Evolutionary conservation across 2,888 invertebrate species (phyloP).

Genomic region (Penaeus monodon): DNA sequence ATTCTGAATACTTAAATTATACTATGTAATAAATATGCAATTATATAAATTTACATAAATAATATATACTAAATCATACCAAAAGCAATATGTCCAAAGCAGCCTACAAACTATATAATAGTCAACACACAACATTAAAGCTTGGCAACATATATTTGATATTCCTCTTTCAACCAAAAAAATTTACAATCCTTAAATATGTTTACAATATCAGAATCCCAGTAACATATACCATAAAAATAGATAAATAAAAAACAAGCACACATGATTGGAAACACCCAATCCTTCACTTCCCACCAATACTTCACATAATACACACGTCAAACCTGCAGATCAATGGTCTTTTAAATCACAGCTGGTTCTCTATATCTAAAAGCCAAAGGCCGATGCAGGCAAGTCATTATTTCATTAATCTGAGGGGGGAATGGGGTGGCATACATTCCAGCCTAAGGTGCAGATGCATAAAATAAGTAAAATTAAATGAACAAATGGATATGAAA

Average conservation of each 20-base stretch:
- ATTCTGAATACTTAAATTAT: not conserved
- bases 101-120: slow-evolving; percentile 24
- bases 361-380: no score
- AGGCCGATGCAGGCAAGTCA: no score
- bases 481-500: not conserved
- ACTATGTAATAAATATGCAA: slow-evolving; percentile 9
- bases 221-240: slow-evolving; percentile 9
- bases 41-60: slow-evolving; percentile 22
- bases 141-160: not conserved
- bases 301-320: no score
- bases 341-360: no score
- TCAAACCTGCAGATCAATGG: no score
- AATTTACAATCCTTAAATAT: slow-evolving; percentile 2
- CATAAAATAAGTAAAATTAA: slow-evolving; percentile 1
- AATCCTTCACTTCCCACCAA: no score
- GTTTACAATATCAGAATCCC: slow-evolving; percentile 7
- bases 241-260: no score
- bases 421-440: no score
- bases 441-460: slow-evolving; percentile 2
- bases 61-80: slow-evolving; percentile 37
- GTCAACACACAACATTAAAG: slow-evolving; percentile 28
- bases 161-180: slow-evolving; percentile 6
- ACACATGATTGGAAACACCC: no score
- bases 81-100: slow-evolving; percentile 24
- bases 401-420: no score